A percentile compares a stretch with the other conserved stretches of the same genome.
These are phyloP conservation scores for Acipenser ruthenus DNA, from an alignment of 2,797 vertebrate species.

Conservation along the genomic window DNA sequence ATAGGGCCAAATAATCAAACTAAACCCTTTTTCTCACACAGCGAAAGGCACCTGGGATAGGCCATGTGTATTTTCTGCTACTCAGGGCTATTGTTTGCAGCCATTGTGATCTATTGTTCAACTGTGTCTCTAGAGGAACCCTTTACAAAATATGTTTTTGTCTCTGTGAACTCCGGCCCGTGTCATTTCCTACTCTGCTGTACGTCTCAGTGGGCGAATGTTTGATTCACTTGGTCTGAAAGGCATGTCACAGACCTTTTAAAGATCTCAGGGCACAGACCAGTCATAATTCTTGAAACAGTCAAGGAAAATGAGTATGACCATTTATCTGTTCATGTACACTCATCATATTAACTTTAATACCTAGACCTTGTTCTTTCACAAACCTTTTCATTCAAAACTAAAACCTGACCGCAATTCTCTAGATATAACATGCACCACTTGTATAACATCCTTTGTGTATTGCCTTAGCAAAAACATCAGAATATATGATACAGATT, in stretches of 20 bases:
- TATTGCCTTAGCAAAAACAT: too few species aligned
- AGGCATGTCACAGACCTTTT: not conserved
- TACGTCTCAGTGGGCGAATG: conserved; percentile 2
- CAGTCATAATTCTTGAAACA: too few species aligned
- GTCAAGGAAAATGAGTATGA: too few species aligned
- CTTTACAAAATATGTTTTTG: conserved; percentile 49
- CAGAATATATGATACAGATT: too few species aligned
- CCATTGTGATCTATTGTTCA: conserved; percentile 72
- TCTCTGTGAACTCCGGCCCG: conserved; percentile 44
- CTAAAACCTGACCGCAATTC: too few species aligned
- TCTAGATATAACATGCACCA: too few species aligned
- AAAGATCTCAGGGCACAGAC: not conserved
- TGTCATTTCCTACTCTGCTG: conserved; percentile 65
- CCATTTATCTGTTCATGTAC: too few species aligned
- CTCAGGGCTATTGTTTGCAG: conserved; percentile 52
- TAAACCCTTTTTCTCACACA: conserved; percentile 21
- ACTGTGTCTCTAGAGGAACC: conserved; percentile 48
- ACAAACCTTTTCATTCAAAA: too few species aligned
- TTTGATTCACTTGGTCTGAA: too few species aligned
- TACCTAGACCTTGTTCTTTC: too few species aligned
- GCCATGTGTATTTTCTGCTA: conserved; percentile 51
- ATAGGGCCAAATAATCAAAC: conserved; percentile 58
- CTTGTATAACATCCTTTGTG: too few species aligned
- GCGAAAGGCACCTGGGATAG: conserved; percentile 52
- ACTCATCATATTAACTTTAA: too few species aligned